A percentile compares a stretch with the other conserved stretches of the same genome.
These are phyloP conservation scores for Cassiopea andromeda DNA, from an alignment of 30 jellyfish, hydroid and myxozoan genomes.

Conservation along the genomic window DNA sequence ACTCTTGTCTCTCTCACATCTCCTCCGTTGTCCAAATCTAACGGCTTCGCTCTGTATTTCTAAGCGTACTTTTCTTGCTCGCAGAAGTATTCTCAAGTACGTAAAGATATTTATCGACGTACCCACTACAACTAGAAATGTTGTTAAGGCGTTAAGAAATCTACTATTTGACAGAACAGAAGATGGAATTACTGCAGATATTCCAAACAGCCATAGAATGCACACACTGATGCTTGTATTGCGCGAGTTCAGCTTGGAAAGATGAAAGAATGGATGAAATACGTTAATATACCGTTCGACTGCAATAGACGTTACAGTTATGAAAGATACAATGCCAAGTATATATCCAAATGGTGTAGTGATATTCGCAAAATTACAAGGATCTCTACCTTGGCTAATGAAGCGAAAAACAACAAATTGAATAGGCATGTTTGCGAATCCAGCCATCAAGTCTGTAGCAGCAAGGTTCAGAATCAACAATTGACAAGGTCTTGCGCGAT, in stretches of 20 bases:
- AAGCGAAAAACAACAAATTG: slow-evolving; percentile 21
- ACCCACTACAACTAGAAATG: slow-evolving; percentile 28
- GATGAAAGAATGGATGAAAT: slow-evolving; percentile 50
- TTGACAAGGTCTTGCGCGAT: slow-evolving; percentile 54
- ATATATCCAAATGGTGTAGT: slow-evolving; percentile 35
- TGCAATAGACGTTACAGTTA: slow-evolving; percentile 35
- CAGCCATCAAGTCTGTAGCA: slow-evolving; percentile 40
- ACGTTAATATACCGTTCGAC: slow-evolving; percentile 45
- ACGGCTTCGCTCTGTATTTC: slow-evolving; percentile 20
- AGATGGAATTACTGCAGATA: background rate
- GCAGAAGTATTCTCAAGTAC: slow-evolving; percentile 17
- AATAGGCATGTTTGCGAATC: slow-evolving; percentile 25
- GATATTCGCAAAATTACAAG: slow-evolving; percentile 25
- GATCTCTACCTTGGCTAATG: slow-evolving; percentile 14
- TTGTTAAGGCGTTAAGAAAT: background rate
- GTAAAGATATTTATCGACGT: slow-evolving; percentile 8
- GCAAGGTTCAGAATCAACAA: slow-evolving; percentile 39
- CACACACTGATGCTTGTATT: background rate
- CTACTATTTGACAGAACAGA: background rate
- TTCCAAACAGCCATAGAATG: slow-evolving; percentile 25
- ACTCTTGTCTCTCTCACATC: slow-evolving; percentile 19
- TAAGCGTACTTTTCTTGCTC: slow-evolving; percentile 41
- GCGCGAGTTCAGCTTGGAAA: slow-evolving; percentile 4
- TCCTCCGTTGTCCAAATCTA: slow-evolving; percentile 18
- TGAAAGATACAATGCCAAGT: slow-evolving; percentile 43